These are phyloP conservation scores for Salvelinus alpinus DNA, from an alignment of 2,113 vertebrate genomes.

Conservation along the genomic window DNA sequence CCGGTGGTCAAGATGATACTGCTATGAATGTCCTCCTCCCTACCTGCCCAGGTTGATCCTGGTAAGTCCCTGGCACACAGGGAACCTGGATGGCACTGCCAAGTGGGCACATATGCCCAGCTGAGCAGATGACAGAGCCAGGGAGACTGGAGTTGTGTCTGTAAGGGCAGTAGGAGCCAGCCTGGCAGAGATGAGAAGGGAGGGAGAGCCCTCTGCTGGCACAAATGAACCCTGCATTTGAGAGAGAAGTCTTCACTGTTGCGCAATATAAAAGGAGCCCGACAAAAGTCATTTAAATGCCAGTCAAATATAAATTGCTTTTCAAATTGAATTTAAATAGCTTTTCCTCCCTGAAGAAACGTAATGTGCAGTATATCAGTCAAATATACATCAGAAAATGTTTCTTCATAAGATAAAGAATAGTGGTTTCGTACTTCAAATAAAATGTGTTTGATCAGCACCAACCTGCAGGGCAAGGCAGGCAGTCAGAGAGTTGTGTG, in stretches of 20 bases:
- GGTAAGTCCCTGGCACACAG: constrained; percentile 82
- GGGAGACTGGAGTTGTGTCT: constrained; percentile 50
- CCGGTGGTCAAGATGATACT: too few relatives aligned
- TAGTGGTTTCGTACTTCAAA: background rate
- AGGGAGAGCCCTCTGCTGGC: constrained; percentile 73
- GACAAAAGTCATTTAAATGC: background rate
- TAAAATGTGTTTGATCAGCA: background rate
- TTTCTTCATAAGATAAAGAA: background rate
- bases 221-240: constrained; percentile 73
- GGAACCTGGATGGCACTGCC: constrained; percentile 74
- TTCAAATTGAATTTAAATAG: too few relatives aligned
- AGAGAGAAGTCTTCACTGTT: constrained; percentile 1
- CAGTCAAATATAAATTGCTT: too few relatives aligned
- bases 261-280: background rate
- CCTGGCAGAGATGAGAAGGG: constrained; percentile 71
- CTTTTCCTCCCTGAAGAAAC: too few relatives aligned
- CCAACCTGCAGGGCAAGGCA: constrained; percentile 80
- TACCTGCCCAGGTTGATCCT: constrained; percentile 79
- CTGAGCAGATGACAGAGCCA: constrained; percentile 69
- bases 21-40: constrained; percentile 5
- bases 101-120: constrained; percentile 81
- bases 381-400: background rate
- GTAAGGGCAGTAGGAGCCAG: constrained; percentile 71
- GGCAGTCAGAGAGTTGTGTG: constrained; percentile 69
- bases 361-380: too few relatives aligned